Conservation (phyloP, 1,140 invertebrate species). For the Leptinotarsa undecemlineata region DNA sequence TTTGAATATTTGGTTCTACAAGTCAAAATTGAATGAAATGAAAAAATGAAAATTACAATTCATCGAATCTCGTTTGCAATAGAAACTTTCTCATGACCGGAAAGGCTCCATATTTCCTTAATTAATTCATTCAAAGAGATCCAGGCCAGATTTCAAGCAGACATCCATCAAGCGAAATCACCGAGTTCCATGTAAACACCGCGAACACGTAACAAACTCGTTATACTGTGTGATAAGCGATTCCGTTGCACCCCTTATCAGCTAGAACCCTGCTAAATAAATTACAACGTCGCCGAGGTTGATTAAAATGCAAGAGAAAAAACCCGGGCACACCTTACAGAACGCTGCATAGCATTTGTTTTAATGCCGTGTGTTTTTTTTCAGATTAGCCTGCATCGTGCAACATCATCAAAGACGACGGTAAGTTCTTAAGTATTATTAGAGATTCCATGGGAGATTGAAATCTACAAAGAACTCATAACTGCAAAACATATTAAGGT, state of each 20-base stretch:
- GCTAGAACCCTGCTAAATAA: constrained; percentile 7
- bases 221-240: constrained; percentile 17
- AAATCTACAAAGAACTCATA: too few relatives aligned
- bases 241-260: constrained; percentile 18
- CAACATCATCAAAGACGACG: background rate
- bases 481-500: too few relatives aligned
- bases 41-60: too few relatives aligned
- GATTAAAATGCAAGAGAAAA: constrained; percentile 17
- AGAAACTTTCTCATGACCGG: background rate
- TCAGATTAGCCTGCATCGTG: background rate
- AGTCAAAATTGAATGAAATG: too few relatives aligned
- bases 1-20: too few relatives aligned
- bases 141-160: constrained; percentile 1
- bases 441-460: too few relatives aligned
- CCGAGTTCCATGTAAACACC: constrained; percentile 17
- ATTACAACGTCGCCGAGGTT: background rate
- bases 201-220: constrained; percentile 20
- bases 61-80: too few relatives aligned
- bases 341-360: constrained; percentile 8
- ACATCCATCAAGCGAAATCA: constrained; percentile 15
- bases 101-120: background rate
- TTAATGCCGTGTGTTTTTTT: background rate
- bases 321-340: constrained; percentile 14
- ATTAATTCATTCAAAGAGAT: constrained; percentile 1
- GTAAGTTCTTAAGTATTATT: background rate